Conservation (phyloP, 1,140 invertebrate genomes). For the Camponotus vicinus region DNA sequence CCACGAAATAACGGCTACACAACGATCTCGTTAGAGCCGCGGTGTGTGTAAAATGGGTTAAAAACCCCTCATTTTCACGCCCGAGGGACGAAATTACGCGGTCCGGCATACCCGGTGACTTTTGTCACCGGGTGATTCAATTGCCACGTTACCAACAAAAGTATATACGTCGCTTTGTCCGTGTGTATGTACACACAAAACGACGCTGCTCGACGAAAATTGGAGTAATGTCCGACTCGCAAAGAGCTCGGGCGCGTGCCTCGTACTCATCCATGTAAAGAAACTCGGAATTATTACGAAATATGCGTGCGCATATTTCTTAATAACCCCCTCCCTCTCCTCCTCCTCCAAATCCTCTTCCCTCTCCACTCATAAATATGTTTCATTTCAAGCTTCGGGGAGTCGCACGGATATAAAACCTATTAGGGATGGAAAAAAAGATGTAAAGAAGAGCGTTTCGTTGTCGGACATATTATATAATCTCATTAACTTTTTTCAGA, state of each 20-base stretch:
- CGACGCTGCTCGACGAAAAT: conserved; percentile 31
- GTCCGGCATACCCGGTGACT: conserved; percentile 51
- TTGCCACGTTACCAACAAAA: conserved; percentile 62
- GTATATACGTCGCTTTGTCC: conserved; percentile 55
- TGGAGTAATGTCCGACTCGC: conserved; percentile 53
- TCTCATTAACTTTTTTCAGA: conserved; percentile 3
- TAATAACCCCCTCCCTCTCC: not conserved
- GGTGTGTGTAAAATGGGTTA: conserved; percentile 60
- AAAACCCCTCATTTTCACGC: conserved; percentile 63
- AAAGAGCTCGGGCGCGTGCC: conserved; percentile 41
- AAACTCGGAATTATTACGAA: conserved; percentile 40
- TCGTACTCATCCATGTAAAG: conserved; percentile 32
- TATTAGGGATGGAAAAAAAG: not conserved
- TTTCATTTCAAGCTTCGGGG: conserved; percentile 27
- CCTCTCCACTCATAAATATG: not conserved
- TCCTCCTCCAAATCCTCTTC: not conserved
- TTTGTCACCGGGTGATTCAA: conserved; percentile 58
- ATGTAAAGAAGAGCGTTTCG: not conserved
- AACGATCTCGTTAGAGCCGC: conserved; percentile 58
- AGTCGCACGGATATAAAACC: not conserved
- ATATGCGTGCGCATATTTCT: not conserved
- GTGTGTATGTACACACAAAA: conserved; percentile 36
- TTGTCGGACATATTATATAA: not conserved
- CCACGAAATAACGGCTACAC: conserved; percentile 60
- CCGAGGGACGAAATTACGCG: conserved; percentile 60